Conservation (phyloP, 2,888 invertebrate genomes). For the Gymnocheta viridis region DNA sequence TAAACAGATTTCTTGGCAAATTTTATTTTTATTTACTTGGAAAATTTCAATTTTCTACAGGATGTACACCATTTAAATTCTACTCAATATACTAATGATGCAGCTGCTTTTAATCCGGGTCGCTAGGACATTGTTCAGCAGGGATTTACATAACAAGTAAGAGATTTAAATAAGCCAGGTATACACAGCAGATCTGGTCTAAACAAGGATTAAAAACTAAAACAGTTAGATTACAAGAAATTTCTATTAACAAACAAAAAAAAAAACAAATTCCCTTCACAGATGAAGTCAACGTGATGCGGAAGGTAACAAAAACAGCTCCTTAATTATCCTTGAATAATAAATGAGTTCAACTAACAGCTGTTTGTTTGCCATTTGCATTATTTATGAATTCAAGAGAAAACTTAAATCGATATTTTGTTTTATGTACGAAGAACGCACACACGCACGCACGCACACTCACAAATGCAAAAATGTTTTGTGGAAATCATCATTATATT, state of each 20-base stretch:
- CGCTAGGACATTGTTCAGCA: not conserved
- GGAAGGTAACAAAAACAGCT: not conserved
- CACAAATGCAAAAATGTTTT: constrained; percentile 42
- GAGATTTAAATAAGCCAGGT: constrained; percentile 1
- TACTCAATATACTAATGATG: not conserved
- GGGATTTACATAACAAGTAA: not conserved
- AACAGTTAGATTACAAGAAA: not conserved
- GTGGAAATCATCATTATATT: constrained; percentile 64
- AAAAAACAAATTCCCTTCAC: not conserved
- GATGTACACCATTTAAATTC: not conserved
- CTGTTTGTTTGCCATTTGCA: constrained; percentile 9
- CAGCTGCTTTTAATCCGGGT: not conserved
- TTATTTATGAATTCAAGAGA: not conserved
- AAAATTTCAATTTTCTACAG: too few relatives aligned
- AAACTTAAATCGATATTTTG: constrained; percentile 39
- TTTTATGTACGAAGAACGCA: not conserved
- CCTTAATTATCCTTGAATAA: constrained; percentile 49
- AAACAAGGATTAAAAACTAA: constrained; percentile 4
- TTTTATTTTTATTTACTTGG: too few relatives aligned
- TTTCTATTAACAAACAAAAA: too few relatives aligned
- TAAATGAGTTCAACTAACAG: constrained; percentile 38
- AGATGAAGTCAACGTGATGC: not conserved
- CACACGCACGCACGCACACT: not conserved
- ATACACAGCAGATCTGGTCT: not conserved
- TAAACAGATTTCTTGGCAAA: too few relatives aligned